Conservation (phyloP, 1,140 invertebrate genomes). For the Drosophila aff. region DNA sequence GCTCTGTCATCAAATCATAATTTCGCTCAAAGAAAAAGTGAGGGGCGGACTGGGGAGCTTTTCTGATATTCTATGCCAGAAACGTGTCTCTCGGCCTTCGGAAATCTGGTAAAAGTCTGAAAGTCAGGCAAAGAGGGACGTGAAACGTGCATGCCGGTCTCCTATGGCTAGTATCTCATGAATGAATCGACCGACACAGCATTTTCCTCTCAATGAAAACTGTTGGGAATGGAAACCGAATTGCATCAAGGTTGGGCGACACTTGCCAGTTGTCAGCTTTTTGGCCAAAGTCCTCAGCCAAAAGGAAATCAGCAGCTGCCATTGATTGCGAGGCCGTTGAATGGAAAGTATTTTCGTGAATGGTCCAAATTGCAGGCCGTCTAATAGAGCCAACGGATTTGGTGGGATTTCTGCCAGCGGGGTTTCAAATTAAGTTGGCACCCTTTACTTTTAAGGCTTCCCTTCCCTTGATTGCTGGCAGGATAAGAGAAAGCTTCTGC, state of each 20-base stretch:
- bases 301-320: conserved; percentile 46
- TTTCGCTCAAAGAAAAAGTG: conserved; percentile 24
- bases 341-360: conserved; percentile 42
- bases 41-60: neutral
- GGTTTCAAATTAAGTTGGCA: conserved; percentile 39
- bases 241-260: conserved; percentile 52
- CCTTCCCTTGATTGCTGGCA: neutral
- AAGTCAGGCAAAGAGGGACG: conserved; percentile 52
- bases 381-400: conserved; percentile 41
- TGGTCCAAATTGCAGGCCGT: conserved; percentile 54
- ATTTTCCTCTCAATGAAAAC: conserved; percentile 45
- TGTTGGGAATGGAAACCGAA: conserved; percentile 24
- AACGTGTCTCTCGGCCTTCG: conserved; percentile 66
- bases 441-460: conserved; percentile 4
- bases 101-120: conserved; percentile 67
- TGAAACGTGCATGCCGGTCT: conserved; percentile 13
- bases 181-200: conserved; percentile 54
- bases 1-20: conserved; percentile 61
- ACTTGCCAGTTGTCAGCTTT: conserved; percentile 37
- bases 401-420: conserved; percentile 40
- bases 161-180: conserved; percentile 31
- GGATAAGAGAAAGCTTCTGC: neutral
- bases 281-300: conserved; percentile 25
- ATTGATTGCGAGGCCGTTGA: conserved; percentile 56
- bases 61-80: conserved; percentile 67